Evolutionary conservation across 2,888 invertebrate genomes (phyloP).

Genomic region (Cyclophora punctaria): DNA sequence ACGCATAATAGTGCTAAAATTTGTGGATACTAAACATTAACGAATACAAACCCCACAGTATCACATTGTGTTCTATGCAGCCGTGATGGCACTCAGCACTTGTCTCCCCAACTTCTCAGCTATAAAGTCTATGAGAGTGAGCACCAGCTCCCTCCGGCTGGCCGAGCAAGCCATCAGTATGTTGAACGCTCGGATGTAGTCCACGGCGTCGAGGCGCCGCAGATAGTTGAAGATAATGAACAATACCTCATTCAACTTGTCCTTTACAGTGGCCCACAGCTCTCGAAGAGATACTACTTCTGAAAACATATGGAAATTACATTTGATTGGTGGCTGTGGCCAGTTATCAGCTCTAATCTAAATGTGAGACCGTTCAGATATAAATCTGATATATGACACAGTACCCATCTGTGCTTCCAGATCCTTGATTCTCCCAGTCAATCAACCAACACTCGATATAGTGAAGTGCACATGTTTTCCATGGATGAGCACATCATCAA

Average conservation of each 20-base stretch:
- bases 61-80: conserved; percentile 17
- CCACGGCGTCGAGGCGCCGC: conserved; percentile 37
- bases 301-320: conserved; percentile 18
- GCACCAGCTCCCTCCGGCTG: conserved; percentile 42
- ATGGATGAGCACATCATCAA: too few relatives aligned
- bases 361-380: too few relatives aligned
- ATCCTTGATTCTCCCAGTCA: too few relatives aligned
- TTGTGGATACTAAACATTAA: conserved; percentile 10
- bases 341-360: too few relatives aligned
- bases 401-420: too few relatives aligned
- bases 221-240: conserved; percentile 54
- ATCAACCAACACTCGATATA: too few relatives aligned
- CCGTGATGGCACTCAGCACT: conserved; percentile 43
- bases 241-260: conserved; percentile 42
- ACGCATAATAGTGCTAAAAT: too few relatives aligned
- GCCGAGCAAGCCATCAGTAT: conserved; percentile 41
- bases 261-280: conserved; percentile 44
- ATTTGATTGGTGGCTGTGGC: too few relatives aligned
- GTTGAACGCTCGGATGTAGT: conserved; percentile 40
- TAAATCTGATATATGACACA: too few relatives aligned
- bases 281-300: conserved; percentile 49
- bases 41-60: not conserved
- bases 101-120: conserved; percentile 41
- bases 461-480: too few relatives aligned
- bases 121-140: conserved; percentile 51